Percentiles rank a stretch among this genome's conserved stretches.
Evolutionary conservation across 2,113 vertebrate species (phyloP).

Genomic region (Sus scrofa): DNA sequence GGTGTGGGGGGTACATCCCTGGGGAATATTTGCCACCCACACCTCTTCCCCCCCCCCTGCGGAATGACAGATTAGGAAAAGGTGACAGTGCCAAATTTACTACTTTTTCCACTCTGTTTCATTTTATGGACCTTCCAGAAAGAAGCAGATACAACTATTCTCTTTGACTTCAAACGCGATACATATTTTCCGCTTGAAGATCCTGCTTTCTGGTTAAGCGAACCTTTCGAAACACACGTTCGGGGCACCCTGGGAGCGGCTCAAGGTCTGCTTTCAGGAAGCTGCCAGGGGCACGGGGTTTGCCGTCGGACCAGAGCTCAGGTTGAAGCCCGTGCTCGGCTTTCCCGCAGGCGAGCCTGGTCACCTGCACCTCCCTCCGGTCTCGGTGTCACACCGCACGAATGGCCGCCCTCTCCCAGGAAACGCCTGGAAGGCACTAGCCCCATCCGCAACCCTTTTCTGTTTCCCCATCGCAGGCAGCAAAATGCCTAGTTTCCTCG

Average conservation of each 20-base stretch:
- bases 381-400: too few species aligned
- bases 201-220: accelerated
- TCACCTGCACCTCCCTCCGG: neutral
- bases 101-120: neutral
- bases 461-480: neutral
- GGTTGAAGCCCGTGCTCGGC: neutral
- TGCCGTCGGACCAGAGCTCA: neutral
- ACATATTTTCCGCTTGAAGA: neutral
- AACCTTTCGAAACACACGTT: accelerated
- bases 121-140: neutral
- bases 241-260: accelerated
- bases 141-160: neutral
- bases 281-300: accelerated
- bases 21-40: too few species aligned
- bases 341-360: neutral
- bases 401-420: accelerated
- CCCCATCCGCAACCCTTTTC: accelerated
- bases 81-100: too few species aligned
- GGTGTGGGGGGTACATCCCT: too few species aligned
- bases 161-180: neutral
- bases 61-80: too few species aligned
- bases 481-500: neutral
- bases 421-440: too few species aligned
- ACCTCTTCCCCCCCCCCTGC: neutral
- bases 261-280: neutral